These are phyloP conservation scores for Pseudolaguvia tuberculata DNA, from an alignment of 2,113 vertebrate species.

Conservation along the genomic window DNA sequence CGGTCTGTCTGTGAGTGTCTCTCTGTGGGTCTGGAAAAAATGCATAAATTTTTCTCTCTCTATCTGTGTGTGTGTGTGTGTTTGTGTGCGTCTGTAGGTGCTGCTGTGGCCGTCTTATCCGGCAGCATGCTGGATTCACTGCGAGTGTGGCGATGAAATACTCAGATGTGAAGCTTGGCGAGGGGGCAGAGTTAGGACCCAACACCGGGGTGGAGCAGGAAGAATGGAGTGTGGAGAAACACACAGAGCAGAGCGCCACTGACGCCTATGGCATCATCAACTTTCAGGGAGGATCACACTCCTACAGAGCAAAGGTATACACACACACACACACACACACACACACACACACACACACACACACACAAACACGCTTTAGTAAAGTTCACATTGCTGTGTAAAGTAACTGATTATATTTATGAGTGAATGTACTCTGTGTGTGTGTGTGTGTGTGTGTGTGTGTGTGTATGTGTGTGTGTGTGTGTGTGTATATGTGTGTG, in stretches of 20 bases:
- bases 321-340: constrained; percentile 6
- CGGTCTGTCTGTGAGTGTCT: too few relatives aligned
- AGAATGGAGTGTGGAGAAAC: constrained; percentile 95
- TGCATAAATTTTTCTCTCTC: not conserved
- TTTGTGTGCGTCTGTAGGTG: too few relatives aligned
- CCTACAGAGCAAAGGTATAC: constrained; percentile 93
- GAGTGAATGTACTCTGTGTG: too few relatives aligned
- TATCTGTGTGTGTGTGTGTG: constrained; percentile 33
- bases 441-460: too few relatives aligned
- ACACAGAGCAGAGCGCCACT: constrained; percentile 90
- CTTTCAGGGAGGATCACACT: constrained; percentile 98
- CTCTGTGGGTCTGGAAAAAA: not conserved
- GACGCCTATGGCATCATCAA: constrained; percentile 97
- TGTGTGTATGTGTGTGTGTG: too few relatives aligned
- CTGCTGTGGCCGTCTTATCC: constrained; percentile 94
- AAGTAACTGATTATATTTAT: too few relatives aligned
- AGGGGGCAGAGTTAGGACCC: constrained; percentile 56
- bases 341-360: not conserved
- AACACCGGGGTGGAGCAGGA: constrained; percentile 67
- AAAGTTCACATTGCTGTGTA: too few relatives aligned
- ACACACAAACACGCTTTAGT: too few relatives aligned
- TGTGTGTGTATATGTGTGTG: too few relatives aligned
- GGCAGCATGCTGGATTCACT: constrained; percentile 93
- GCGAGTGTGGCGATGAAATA: constrained; percentile 93
- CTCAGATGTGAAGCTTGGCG: constrained; percentile 93